Percentiles rank a stretch among this genome's conserved stretches.
phyloP scores from a whole-genome alignment of 2,113 vertebrate genomes.

The Apteryx owenii region DNA sequence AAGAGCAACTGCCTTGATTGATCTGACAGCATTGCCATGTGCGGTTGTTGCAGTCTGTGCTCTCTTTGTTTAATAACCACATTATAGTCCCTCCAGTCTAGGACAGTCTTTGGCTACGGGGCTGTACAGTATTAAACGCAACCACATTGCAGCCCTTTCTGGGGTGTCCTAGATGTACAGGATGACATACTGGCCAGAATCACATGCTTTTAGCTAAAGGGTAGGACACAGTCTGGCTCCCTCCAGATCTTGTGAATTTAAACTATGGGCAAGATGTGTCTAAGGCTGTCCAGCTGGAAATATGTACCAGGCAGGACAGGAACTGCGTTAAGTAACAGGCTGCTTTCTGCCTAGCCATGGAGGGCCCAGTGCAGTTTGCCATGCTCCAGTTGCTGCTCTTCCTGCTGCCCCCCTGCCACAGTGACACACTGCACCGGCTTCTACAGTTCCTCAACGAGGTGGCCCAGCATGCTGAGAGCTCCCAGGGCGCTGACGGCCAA shows the following conservation, averaged over 20 bases:
- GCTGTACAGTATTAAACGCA: fast-evolving
- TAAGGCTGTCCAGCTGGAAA: background rate
- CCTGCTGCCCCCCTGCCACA: constrained; percentile 91
- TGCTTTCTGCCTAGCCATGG: constrained; percentile 77
- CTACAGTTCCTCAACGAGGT: constrained; percentile 83
- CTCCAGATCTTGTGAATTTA: background rate
- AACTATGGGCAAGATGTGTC: background rate
- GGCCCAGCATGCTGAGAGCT: constrained; percentile 83
- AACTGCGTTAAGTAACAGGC: fast-evolving
- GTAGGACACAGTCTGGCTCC: background rate
- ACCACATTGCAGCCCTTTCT: fast-evolving
- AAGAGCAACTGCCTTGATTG: background rate
- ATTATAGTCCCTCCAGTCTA: background rate
- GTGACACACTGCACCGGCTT: constrained; percentile 89
- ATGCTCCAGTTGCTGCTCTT: constrained; percentile 89
- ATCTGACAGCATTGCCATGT: background rate
- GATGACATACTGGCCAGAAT: background rate
- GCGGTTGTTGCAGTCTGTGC: background rate
- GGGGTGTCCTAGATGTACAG: fast-evolving
- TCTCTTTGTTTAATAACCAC: fast-evolving
- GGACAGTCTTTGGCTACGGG: fast-evolving
- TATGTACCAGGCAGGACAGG: background rate
- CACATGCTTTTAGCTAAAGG: background rate
- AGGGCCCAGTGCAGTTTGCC: constrained; percentile 78
- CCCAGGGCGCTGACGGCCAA: constrained; percentile 74